Conservation (phyloP, 35 echinoderm and acorn worm genomes). For the Apostichopus parvimensis region DNA sequence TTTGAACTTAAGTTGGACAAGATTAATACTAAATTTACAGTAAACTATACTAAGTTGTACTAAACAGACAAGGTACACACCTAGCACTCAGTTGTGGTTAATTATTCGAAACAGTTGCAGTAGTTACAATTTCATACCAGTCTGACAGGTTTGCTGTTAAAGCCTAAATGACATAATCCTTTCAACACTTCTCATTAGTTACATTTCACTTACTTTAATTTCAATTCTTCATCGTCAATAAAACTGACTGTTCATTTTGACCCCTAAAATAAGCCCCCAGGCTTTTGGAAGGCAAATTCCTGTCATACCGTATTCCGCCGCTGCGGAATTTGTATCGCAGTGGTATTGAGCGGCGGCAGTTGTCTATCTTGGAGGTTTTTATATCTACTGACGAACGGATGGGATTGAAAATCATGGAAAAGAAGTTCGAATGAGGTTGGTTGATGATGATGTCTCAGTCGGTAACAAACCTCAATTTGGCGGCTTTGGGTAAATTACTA, state of each 20-base stretch:
- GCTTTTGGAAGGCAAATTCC: neutral
- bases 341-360: neutral
- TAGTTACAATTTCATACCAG: too few species aligned
- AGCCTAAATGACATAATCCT: neutral
- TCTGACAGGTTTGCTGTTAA: too few species aligned
- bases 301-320: conserved; percentile 8
- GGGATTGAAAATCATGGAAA: neutral
- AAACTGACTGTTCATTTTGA: conserved; percentile 12
- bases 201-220: conserved; percentile 23
- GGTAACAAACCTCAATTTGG: too few species aligned
- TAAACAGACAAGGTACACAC: too few species aligned
- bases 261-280: conserved; percentile 16
- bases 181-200: conserved; percentile 3
- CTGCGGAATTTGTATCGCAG: conserved; percentile 1
- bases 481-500: too few species aligned
- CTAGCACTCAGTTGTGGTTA: too few species aligned
- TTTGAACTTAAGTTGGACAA: too few species aligned
- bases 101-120: too few species aligned
- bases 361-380: neutral
- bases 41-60: too few species aligned
- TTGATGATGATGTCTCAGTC: too few species aligned
- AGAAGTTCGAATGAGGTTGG: too few species aligned
- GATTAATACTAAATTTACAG: too few species aligned
- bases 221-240: conserved; percentile 18
- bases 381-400: neutral